phyloP scores from a whole-genome alignment of 1,140 invertebrate species.

The Myzus persicae region DNA sequence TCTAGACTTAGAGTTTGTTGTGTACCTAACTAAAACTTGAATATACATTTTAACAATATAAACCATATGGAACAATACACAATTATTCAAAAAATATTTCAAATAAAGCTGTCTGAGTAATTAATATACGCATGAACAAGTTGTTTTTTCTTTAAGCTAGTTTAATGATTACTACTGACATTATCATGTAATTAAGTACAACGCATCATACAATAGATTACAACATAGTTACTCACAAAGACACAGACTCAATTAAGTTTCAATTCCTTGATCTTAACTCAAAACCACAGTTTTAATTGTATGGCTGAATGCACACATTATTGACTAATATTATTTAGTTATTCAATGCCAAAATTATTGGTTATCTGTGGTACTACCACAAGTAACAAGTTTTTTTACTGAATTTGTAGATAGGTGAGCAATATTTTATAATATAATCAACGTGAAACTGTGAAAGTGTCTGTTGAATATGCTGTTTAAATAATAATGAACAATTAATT shows the following conservation, averaged over 20 bases:
- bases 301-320: not conserved
- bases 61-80: not conserved
- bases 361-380: not conserved
- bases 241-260: too few relatives aligned
- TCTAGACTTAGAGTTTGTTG: not conserved
- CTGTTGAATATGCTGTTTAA: not conserved
- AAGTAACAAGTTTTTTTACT: not conserved
- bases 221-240: not conserved
- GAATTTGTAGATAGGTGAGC: not conserved
- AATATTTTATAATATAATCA: slow-evolving; percentile 11
- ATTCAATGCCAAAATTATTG: not conserved
- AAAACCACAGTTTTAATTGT: not conserved
- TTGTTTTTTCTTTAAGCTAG: not conserved
- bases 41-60: not conserved
- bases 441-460: slow-evolving; percentile 28
- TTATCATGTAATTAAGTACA: not conserved
- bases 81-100: not conserved
- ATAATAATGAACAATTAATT: not conserved
- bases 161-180: not conserved
- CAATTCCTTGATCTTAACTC: not conserved
- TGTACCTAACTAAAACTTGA: not conserved
- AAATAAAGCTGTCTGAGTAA: not conserved
- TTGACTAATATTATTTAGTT: not conserved
- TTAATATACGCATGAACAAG: not conserved
- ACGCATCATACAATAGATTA: not conserved